Evolutionary conservation across 1,140 invertebrate species (phyloP).

Genomic region (Bombus superbus): DNA sequence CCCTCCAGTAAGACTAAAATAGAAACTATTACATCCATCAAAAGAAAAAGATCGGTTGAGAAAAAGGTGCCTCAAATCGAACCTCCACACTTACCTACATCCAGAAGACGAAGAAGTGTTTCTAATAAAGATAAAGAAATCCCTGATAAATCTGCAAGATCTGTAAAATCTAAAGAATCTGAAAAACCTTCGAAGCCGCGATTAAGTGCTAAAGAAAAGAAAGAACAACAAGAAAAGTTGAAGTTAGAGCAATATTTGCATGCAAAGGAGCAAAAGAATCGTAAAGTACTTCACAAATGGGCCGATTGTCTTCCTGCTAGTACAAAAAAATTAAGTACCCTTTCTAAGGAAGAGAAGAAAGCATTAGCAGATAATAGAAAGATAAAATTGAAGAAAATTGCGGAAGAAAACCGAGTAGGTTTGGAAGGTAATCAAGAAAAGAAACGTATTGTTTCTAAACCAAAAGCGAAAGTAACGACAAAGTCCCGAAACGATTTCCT

Average conservation of each 20-base stretch:
- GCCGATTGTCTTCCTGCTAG: not conserved
- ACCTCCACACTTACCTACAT: slow-evolving; percentile 22
- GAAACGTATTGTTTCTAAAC: slow-evolving; percentile 47
- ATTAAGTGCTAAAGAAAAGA: slow-evolving; percentile 49
- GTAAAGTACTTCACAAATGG: slow-evolving; percentile 35
- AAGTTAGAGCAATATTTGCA: slow-evolving; percentile 38
- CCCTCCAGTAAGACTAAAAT: no score
- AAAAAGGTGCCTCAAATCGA: slow-evolving; percentile 52
- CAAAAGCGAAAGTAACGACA: slow-evolving; percentile 64
- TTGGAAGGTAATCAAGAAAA: slow-evolving; percentile 7
- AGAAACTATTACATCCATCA: not conserved
- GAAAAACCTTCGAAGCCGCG: not conserved
- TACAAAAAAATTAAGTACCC: slow-evolving; percentile 1
- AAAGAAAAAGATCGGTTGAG: not conserved
- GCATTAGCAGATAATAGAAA: slow-evolving; percentile 62
- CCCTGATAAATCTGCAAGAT: not conserved
- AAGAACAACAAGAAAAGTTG: slow-evolving; percentile 22
- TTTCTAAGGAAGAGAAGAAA: slow-evolving; percentile 63
- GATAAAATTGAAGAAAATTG: slow-evolving; percentile 64
- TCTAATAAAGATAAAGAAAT: not conserved
- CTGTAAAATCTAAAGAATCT: not conserved
- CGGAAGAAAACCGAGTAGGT: slow-evolving; percentile 47
- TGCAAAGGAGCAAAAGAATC: slow-evolving; percentile 46
- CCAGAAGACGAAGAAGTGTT: slow-evolving; percentile 16
- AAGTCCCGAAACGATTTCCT: slow-evolving; percentile 68